phyloP scores from a whole-genome alignment of 2,797 vertebrate species.

The Phyllotis vaccarum region DNA sequence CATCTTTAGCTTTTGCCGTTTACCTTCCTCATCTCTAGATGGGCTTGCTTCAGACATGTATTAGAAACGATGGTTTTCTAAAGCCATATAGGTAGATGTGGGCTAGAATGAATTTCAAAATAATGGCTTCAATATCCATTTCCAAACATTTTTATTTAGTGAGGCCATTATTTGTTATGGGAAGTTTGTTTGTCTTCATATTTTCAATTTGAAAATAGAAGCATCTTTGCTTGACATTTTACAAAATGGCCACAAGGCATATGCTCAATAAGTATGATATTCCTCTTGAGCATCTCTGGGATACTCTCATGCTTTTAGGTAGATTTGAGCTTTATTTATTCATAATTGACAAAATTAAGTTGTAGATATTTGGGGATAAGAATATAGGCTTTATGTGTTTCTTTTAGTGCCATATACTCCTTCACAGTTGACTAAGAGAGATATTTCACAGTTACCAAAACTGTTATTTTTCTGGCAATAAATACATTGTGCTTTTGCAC shows the following conservation, averaged over 20 bases:
- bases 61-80: neutral
- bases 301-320: neutral
- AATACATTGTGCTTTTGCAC: neutral
- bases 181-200: slow-evolving; percentile 27
- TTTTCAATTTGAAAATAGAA: neutral
- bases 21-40: neutral
- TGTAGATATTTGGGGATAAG: neutral
- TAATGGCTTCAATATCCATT: neutral
- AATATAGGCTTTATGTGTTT: neutral
- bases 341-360: neutral
- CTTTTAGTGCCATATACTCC: neutral
- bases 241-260: neutral
- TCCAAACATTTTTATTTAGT: neutral
- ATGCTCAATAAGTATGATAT: neutral
- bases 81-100: neutral
- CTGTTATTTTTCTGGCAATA: neutral
- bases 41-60: neutral
- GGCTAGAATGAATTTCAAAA: neutral
- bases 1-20: neutral
- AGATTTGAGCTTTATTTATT: slow-evolving; percentile 12
- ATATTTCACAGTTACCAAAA: neutral
- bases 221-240: neutral
- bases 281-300: neutral
- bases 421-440: neutral
- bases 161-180: neutral